These are phyloP conservation scores for Telmatochromis sp. DNA, from an alignment of 2,113 vertebrate species.

Conservation along the genomic window DNA sequence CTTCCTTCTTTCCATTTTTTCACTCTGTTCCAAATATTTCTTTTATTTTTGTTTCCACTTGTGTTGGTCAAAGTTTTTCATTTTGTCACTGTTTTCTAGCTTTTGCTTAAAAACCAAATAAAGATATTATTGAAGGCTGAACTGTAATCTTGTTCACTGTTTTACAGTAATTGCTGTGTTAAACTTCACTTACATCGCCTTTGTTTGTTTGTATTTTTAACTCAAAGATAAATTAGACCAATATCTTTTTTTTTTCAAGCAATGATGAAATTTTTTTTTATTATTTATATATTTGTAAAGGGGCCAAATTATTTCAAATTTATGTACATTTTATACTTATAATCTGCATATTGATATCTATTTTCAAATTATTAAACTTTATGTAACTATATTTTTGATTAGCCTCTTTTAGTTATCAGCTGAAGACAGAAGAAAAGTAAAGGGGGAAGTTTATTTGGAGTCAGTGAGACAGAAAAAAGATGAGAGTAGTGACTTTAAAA, in stretches of 20 bases:
- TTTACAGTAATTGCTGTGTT: background rate
- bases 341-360: background rate
- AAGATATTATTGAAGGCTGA: slow-evolving; percentile 8
- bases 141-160: background rate
- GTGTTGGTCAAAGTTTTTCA: background rate
- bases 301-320: background rate
- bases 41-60: slow-evolving; percentile 7
- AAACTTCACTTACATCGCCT: background rate
- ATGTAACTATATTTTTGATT: background rate
- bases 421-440: background rate
- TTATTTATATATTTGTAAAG: background rate
- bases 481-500: background rate
- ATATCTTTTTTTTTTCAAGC: background rate
- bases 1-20: slow-evolving; percentile 12
- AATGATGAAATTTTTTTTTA: background rate
- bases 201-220: background rate
- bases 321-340: background rate
- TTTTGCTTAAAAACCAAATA: slow-evolving; percentile 42
- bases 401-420: background rate
- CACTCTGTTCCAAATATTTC: background rate
- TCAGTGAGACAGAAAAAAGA: background rate
- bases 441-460: background rate
- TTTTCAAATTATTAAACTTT: background rate
- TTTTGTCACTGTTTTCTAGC: background rate
- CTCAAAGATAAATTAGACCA: background rate